Base-by-base conservation (phyloP, 37 sponge, comb jelly and placozoan genomes). In the Crambe crambe region DNA sequence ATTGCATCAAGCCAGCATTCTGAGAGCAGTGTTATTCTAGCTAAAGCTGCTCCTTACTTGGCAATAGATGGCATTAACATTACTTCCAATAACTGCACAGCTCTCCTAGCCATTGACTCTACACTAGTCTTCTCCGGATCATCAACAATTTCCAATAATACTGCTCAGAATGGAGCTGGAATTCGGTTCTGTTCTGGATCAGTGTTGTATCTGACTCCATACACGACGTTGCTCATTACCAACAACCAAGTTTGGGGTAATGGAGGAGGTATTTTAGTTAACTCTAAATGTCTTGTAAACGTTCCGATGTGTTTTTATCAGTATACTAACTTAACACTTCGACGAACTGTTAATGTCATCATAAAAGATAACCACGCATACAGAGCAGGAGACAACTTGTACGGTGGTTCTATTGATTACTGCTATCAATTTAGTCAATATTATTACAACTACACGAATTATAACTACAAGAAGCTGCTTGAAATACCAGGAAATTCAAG, bases 221-320 rank as follows among this genome's bases (percentile, higher is more conserved):
- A 73, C 31, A 61, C 72, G 29, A 42, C 35, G 9, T 8, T 82
- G 2, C 31, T 23, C 21, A 64, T 82, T 32, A n/a, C 44, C n/a
- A 59, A 73, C 36, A 82, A 82, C 60, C 15, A 22, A 9, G 82
- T 37, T 32, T 12, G 3, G 15, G 21, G n/a, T 18, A 22, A 58
- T 30, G 82, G 82, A 42, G 82, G 82, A 43, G 82, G 73, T 0
- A 82, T 82, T 40, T 82, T 41, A 60, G 65, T 63, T 2, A 73
- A 82, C 2, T 31, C 26, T 1, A 30, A 41, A 25, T 81, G 81
- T 56, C 37, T 70, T 5, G 42, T 58, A 60, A 25, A 54, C 8
- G 70, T 26, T 3, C 81, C 81, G 23, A 38, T 70, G 43, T 81
- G 81, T 58, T 81, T 81, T 62, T 81, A 54, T 25, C 81, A 81